Base-by-base conservation (phyloP, 2,113 vertebrate genomes). In the Albula glossodonta region DNA sequence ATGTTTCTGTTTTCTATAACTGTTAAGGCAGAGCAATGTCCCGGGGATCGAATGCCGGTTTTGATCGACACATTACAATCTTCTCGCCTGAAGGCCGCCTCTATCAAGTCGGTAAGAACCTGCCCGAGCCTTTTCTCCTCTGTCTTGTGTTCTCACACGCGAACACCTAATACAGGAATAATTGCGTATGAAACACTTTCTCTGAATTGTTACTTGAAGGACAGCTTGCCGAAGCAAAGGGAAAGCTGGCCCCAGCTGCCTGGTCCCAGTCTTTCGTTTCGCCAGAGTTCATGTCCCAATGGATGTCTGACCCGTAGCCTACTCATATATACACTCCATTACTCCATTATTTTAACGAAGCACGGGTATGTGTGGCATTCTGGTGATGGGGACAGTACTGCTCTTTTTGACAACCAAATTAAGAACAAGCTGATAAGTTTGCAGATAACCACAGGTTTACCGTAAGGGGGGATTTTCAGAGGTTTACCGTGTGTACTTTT, bases 1-100 rank as follows among this genome's bases (percentile, higher is more conserved):
- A 15, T 81, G 13, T 63, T 80, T 5, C 49, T 25, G 3, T 70
- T 80, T 85, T 48, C 49, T 13, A 12, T 13, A 22, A 51, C 50
- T 81, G 66, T 74, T 70, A 57, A 31, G 17, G 17, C 11, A 22
- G 11, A 50, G 22, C 53, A 12, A 96, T 96, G 95, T 95, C 95
- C 51, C 94, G 95, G 2, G 95, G 95, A 0, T 92, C 95, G 0
- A 96, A 95, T 87, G 93, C 95, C 13, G 95, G 95, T 0, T 96
- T 96, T 86, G 95, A 96, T 90, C 93, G 95, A 86, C 95, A 96
- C 91, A 96, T 96, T 86, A 96, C 95, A 83, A 96, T 96, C 2
- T 96, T 96, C 51, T 96, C 95, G 2, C 95, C 95, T 2, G 95
- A 96, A 80, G 95, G 95, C 80, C 94, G 95, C 2, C 93, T 96